Evolutionary conservation across 2,888 invertebrate genomes (phyloP).

Genomic region (Meloe dianella): DNA sequence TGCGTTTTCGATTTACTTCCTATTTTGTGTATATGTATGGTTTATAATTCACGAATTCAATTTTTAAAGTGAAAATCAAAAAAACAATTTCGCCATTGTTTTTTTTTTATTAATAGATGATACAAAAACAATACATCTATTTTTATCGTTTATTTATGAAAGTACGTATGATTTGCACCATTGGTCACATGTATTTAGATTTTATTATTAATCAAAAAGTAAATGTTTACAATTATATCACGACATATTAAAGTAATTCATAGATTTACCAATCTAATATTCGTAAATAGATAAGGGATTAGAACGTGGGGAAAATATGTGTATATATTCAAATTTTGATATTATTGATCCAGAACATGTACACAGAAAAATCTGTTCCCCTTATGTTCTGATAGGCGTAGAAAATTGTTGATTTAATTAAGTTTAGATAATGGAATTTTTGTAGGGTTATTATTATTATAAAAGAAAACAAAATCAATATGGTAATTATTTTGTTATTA

Average conservation of each 20-base stretch:
- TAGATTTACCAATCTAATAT: neutral
- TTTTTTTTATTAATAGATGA: no score
- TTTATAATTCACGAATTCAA: neutral
- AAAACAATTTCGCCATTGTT: neutral
- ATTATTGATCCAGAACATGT: constrained; percentile 4
- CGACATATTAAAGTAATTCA: neutral
- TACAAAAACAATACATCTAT: no score
- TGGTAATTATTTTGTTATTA: neutral
- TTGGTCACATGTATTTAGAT: constrained; percentile 21
- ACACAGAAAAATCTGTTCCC: constrained; percentile 5
- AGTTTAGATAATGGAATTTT: constrained; percentile 15
- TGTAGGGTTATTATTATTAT: neutral
- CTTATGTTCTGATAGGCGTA: constrained; percentile 11
- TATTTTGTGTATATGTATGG: neutral
- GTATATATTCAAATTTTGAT: neutral
- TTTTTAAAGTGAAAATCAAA: neutral
- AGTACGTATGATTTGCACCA: constrained; percentile 24
- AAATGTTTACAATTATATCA: constrained; percentile 24
- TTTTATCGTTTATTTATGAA: neutral
- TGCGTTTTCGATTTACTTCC: neutral
- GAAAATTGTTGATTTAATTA: constrained; percentile 4
- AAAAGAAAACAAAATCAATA: neutral
- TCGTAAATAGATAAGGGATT: neutral
- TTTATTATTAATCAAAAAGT: constrained; percentile 29
- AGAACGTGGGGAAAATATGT: neutral